Evolutionary conservation across 1,140 invertebrate species (phyloP).

Genomic region (Apocrypta bakeri): DNA sequence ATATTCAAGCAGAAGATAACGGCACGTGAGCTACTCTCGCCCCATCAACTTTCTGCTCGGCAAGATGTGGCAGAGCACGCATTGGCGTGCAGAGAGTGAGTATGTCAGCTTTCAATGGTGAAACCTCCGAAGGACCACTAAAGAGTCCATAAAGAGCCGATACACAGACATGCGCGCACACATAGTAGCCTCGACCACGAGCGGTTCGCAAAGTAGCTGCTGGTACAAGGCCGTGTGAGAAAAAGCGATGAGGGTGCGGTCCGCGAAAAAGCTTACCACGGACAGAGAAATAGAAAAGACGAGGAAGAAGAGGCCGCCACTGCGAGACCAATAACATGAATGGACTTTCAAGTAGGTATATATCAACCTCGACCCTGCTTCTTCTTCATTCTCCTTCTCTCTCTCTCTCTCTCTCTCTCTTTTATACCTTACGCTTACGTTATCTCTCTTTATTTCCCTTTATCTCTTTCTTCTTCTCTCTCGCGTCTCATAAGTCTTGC

Average conservation of each 20-base stretch:
- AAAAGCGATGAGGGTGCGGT: not conserved
- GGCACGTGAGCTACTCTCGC: constrained; percentile 2
- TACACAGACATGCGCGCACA: too few relatives aligned
- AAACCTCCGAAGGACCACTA: constrained; percentile 42
- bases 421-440: too few relatives aligned
- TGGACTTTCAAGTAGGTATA: constrained; percentile 71
- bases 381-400: constrained; percentile 46
- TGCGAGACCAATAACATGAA: constrained; percentile 65
- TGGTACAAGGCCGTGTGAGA: not conserved
- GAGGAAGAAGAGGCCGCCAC: not conserved
- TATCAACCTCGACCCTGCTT: constrained; percentile 59
- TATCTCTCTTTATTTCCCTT: too few relatives aligned
- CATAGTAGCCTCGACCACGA: not conserved
- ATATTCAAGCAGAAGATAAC: constrained; percentile 7
- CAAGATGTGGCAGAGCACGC: too few relatives aligned
- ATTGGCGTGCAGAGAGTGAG: not conserved
- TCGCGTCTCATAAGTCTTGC: constrained; percentile 9
- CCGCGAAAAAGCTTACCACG: not conserved
- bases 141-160: constrained; percentile 46
- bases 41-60: not conserved
- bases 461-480: constrained; percentile 43
- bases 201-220: constrained; percentile 39
- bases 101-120: constrained; percentile 9
- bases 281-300: not conserved
- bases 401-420: constrained; percentile 51